Conservation (phyloP, 2,113 vertebrate genomes). For the Amblyopsis rosae region DNA sequence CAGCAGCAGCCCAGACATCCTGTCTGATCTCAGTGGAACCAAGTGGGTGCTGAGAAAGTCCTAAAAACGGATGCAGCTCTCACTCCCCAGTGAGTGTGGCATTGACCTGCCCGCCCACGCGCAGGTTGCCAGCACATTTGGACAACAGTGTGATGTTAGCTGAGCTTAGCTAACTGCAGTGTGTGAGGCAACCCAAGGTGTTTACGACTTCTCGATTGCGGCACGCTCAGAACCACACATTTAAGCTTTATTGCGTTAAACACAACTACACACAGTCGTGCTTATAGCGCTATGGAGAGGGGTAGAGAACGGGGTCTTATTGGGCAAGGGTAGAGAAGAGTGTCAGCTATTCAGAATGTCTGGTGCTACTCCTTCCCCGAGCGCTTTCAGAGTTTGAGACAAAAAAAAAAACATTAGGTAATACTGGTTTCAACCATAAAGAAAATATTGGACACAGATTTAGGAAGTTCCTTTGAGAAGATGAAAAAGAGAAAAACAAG, state of each 20-base stretch:
- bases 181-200: neutral
- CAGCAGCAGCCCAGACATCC: conserved; percentile 47
- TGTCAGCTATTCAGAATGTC: no score
- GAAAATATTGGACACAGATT: no score
- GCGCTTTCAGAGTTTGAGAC: neutral
- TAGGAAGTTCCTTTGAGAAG: neutral
- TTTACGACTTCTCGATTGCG: neutral
- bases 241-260: no score
- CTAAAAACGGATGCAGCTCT: conserved; percentile 38
- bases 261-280: no score
- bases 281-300: neutral
- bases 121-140: conserved; percentile 21
- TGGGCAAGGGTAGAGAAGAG: neutral
- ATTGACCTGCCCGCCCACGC: conserved; percentile 25
- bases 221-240: no score
- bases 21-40: conserved; percentile 56
- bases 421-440: no score
- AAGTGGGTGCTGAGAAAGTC: conserved; percentile 10
- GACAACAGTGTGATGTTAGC: conserved; percentile 13
- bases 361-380: no score
- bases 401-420: no score
- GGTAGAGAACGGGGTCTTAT: neutral
- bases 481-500: neutral
- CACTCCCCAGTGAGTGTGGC: conserved; percentile 33
- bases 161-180: conserved; percentile 21